Evolutionary conservation across 1,140 invertebrate genomes (phyloP), one percentile per base, ranked within the genome.

Genomic region (Forficula auricularia): DNA sequence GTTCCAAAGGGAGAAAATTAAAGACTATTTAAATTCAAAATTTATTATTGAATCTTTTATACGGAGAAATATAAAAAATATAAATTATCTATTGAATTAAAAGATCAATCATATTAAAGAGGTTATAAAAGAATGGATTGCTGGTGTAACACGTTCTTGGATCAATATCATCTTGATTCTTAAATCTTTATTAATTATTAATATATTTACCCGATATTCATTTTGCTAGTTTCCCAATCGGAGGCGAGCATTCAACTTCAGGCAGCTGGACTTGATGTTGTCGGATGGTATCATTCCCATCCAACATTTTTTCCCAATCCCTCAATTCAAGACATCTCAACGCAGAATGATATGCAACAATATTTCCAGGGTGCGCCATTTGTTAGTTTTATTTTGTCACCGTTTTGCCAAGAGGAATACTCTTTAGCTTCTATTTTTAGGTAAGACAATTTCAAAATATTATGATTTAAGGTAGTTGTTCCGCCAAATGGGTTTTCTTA

Each of bases 211-310:
- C 0, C 16, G 1, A 42, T 18, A 16, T 9, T 30, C 13, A 6
- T 27, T 27, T 27, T 7, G 49, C 52, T 50, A 67, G 66, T 72
- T n/a, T 71, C 69, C 10, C 68, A 71, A 51, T 63, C 60, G 16
- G 61, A 64, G 52, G 72, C 72, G 6, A 62, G 63, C 47, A 68
- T 72, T 43, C 53, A 52, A n/a, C 60, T 77, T 10, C 57, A 61
- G 19, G 49, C 54, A 19, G 53, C 57, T 35, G 64, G 64, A 30
- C 54, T 67, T 40, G 58, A 61, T 36, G 63, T 74, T 10, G 62
- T 75, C 3, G 73, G 73, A 3, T 77, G 73, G 73, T 77, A 74
- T 53, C 73, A 77, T 53, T 74, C 72, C 1, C 73, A 77, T 59
- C 73, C 73, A 15, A 69, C 66, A n/a, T 77, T 75, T 49, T 56